Percentiles rank a stretch among this genome's conserved stretches.
phyloP scores from a whole-genome alignment of 2,888 invertebrate species.

The Arctia plantaginis region DNA sequence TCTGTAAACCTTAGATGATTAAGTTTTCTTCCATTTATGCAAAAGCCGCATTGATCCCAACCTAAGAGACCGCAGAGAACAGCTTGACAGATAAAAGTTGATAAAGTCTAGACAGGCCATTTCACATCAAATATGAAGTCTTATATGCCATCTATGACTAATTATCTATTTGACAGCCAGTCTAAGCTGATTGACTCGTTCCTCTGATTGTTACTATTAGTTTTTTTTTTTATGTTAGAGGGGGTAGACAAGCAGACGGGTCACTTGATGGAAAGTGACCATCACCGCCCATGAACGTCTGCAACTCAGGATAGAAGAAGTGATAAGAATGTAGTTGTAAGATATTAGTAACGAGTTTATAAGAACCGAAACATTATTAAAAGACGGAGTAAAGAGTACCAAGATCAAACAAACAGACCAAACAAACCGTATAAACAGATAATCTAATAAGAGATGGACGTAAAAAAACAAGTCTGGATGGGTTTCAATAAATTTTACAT shows the following conservation, averaged over 20 bases:
- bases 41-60: too few species aligned
- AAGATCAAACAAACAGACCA: constrained; percentile 64
- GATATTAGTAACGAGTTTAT: constrained; percentile 25
- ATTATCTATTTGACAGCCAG: background rate
- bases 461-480: constrained; percentile 70
- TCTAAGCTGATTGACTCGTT: background rate
- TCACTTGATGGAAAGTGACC: too few species aligned
- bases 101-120: background rate
- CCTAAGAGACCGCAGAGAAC: too few species aligned
- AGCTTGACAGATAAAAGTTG: too few species aligned
- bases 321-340: background rate
- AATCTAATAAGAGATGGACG: constrained; percentile 67
- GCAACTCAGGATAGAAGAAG: too few species aligned
- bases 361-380: constrained; percentile 21
- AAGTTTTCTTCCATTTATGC: too few species aligned
- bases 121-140: background rate
- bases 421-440: constrained; percentile 57
- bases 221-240: too few species aligned
- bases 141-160: background rate
- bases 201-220: background rate
- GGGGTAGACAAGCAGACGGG: too few species aligned
- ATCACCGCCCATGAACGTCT: too few species aligned
- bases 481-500: constrained; percentile 70
- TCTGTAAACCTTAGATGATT: too few species aligned
- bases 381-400: constrained; percentile 2